phyloP scores from a whole-genome alignment of 1,140 invertebrate genomes.

The Dendrolimus punctatus region DNA sequence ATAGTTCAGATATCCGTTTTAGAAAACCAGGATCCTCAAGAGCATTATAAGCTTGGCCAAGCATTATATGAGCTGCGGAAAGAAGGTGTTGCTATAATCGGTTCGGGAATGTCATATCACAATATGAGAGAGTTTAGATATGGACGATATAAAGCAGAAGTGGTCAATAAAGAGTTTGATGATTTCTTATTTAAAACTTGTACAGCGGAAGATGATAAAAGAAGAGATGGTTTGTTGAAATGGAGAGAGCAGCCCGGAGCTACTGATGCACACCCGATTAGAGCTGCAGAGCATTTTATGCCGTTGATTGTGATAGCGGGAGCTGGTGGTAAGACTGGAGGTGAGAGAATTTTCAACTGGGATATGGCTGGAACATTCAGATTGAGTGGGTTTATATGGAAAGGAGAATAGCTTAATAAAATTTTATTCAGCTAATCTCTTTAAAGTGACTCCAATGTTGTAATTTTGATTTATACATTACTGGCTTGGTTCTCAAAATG shows the following conservation, averaged over 20 bases:
- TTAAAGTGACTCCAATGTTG: no score
- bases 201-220: conserved; percentile 36
- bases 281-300: conserved; percentile 61
- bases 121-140: conserved; percentile 60
- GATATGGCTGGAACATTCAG: conserved; percentile 50
- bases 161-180: conserved; percentile 58
- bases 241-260: conserved; percentile 52
- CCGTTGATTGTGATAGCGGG: conserved; percentile 56
- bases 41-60: conserved; percentile 54
- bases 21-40: conserved; percentile 41
- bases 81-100: conserved; percentile 54
- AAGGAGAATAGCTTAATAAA: conserved; percentile 25
- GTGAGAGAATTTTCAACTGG: conserved; percentile 58
- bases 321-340: conserved; percentile 42
- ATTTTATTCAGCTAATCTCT: no score
- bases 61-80: conserved; percentile 45
- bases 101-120: conserved; percentile 63
- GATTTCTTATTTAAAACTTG: conserved; percentile 44
- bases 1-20: conserved; percentile 57
- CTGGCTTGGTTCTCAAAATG: no score
- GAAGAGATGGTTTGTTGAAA: conserved; percentile 27
- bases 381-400: conserved; percentile 57
- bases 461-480: no score
- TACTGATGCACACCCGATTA: conserved; percentile 43
- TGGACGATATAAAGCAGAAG: conserved; percentile 16